phyloP scores from a whole-genome alignment of 2,113 vertebrate species.

The Stictonetta naevosa region DNA sequence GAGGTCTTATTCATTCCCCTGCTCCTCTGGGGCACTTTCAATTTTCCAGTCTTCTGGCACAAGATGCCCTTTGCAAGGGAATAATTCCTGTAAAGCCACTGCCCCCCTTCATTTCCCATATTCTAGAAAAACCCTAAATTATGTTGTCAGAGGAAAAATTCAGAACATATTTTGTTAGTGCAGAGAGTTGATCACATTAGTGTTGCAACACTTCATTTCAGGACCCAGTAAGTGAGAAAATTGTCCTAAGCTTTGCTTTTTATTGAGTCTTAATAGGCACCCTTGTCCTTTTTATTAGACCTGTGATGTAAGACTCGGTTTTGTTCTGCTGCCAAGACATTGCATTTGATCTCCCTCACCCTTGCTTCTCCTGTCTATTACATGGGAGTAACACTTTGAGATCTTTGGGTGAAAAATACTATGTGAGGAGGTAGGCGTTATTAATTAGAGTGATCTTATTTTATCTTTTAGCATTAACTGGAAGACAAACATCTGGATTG shows the following conservation, averaged over 20 bases:
- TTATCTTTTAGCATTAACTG: conserved; percentile 8
- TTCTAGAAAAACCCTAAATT: conserved; percentile 20
- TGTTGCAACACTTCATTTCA: neutral
- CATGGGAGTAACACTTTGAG: neutral
- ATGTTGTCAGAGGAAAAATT: conserved; percentile 1
- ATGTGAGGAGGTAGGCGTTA: neutral
- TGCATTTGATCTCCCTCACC: neutral
- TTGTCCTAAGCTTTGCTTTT: conserved; percentile 22
- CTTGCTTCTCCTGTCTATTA: neutral
- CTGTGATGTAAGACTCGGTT: neutral
- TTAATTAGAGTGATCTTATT: neutral
- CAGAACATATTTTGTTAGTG: neutral
- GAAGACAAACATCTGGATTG: neutral
- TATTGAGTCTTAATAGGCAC: neutral
- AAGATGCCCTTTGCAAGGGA: neutral
- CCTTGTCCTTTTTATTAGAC: neutral
- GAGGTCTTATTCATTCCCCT: neutral
- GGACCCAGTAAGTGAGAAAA: conserved; percentile 28
- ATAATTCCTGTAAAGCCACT: neutral
- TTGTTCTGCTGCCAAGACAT: neutral
- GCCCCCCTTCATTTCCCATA: neutral
- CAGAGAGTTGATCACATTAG: conserved; percentile 5
- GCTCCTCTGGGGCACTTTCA: neutral
- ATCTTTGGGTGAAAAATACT: neutral
- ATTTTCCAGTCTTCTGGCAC: neutral